Conservation (phyloP, 1,140 invertebrate species). For the Telenomus remus region DNA sequence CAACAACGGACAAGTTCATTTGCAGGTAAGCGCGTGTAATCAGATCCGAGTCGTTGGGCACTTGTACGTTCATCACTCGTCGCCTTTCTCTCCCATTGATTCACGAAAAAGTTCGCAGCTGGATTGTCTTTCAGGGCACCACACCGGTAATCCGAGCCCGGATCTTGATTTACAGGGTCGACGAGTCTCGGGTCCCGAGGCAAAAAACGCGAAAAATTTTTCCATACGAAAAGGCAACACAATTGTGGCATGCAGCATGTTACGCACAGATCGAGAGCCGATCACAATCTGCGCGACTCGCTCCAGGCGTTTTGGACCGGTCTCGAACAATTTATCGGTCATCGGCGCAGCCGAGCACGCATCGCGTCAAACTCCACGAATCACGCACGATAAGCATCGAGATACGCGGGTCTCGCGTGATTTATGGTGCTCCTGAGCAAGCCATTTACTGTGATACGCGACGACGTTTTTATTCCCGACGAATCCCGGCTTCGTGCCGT, state of each 20-base stretch:
- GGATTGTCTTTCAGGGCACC: slow-evolving; percentile 36
- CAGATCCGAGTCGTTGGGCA: slow-evolving; percentile 2
- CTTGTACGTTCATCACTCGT: slow-evolving; percentile 27
- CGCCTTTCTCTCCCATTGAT: slow-evolving; percentile 19
- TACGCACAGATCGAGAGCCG: slow-evolving; percentile 29
- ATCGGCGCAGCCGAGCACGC: slow-evolving; percentile 40
- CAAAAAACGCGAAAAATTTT: slow-evolving; percentile 19
- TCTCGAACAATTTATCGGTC: slow-evolving; percentile 52
- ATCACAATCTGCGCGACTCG: slow-evolving; percentile 68
- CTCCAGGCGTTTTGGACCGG: slow-evolving; percentile 60
- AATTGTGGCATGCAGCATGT: slow-evolving; percentile 44
- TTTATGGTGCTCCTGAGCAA: slow-evolving; percentile 26
- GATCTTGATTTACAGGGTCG: slow-evolving; percentile 34
- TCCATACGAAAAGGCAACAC: slow-evolving; percentile 4
- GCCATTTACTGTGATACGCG: slow-evolving; percentile 35
- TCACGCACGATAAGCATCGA: slow-evolving; percentile 34
- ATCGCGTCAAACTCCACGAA: slow-evolving; percentile 41
- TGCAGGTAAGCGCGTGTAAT: slow-evolving; percentile 76
- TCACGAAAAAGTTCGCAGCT: slow-evolving; percentile 34
- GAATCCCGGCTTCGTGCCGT: slow-evolving; percentile 15
- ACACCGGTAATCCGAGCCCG: slow-evolving; percentile 16
- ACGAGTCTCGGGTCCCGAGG: slow-evolving; percentile 28
- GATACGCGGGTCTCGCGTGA: slow-evolving; percentile 32
- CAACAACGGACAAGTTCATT: slow-evolving; percentile 81
- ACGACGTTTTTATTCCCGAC: slow-evolving; percentile 23